These are phyloP conservation scores for Ichneumoninae sp. DNA, from an alignment of 2,888 invertebrate species.

Conservation along the genomic window DNA sequence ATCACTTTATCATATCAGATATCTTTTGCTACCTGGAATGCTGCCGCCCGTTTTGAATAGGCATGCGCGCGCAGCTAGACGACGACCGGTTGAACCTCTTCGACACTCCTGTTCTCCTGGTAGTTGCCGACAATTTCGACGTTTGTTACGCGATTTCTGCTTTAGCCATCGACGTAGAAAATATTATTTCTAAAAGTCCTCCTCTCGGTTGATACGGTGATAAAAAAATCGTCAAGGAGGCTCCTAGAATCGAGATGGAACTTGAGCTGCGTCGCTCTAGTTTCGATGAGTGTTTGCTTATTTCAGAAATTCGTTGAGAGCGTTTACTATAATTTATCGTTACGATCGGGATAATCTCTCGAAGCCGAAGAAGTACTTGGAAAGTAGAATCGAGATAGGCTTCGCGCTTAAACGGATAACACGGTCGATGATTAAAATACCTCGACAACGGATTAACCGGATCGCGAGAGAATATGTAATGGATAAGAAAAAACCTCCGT, in stretches of 20 bases:
- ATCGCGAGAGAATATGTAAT: background rate
- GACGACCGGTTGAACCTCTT: background rate
- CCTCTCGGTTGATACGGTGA: background rate
- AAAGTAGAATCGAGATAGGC: constrained; percentile 16
- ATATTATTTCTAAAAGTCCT: constrained; percentile 4
- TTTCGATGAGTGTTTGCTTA: background rate
- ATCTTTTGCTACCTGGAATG: background rate
- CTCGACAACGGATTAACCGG: constrained; percentile 1
- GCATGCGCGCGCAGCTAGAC: constrained; percentile 9
- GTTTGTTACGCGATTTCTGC: constrained; percentile 43
- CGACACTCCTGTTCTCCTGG: constrained; percentile 30
- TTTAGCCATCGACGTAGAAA: constrained; percentile 21
- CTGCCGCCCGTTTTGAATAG: background rate
- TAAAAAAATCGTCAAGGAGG: background rate
- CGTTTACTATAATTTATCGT: constrained; percentile 9
- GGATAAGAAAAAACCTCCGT: background rate
- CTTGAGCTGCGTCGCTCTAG: background rate
- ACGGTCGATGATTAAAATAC: constrained; percentile 28
- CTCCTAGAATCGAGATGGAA: background rate
- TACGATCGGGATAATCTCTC: background rate
- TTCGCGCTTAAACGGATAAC: constrained; percentile 21
- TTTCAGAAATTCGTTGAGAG: background rate
- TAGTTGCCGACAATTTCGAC: constrained; percentile 45
- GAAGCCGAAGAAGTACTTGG: constrained; percentile 12
- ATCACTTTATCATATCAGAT: too few relatives aligned